These are phyloP conservation scores for Alouatta palliata DNA, from an alignment of 2,113 vertebrate genomes.

Conservation along the genomic window DNA sequence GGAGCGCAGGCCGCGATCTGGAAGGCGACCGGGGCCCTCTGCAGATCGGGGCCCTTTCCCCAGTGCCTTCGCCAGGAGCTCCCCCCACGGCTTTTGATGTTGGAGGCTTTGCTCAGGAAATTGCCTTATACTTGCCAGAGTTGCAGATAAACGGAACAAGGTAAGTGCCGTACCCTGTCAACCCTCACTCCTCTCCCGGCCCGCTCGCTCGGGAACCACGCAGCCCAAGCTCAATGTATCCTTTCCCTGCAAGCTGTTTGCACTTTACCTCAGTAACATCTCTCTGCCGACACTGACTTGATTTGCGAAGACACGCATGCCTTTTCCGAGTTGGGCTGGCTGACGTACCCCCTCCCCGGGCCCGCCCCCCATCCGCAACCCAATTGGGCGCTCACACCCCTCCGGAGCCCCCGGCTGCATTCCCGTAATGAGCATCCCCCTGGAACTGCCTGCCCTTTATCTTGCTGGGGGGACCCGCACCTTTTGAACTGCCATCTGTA, in stretches of 20 bases:
- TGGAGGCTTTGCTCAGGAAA: slow-evolving; percentile 84
- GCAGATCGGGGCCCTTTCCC: slow-evolving; percentile 79
- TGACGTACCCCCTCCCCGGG: slow-evolving; percentile 70
- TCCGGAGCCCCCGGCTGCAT: slow-evolving; percentile 85
- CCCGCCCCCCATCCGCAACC: slow-evolving; percentile 75
- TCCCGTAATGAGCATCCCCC: slow-evolving; percentile 88
- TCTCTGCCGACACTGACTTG: slow-evolving; percentile 70
- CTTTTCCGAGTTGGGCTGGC: slow-evolving; percentile 77
- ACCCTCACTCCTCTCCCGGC: slow-evolving; percentile 58
- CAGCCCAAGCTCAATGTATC: slow-evolving; percentile 69
- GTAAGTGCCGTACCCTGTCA: slow-evolving; percentile 82
- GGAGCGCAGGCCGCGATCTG: slow-evolving; percentile 57
- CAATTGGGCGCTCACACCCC: slow-evolving; percentile 79
- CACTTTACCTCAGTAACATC: slow-evolving; percentile 79
- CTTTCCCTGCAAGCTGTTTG: slow-evolving; percentile 82
- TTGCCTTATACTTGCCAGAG: slow-evolving; percentile 85
- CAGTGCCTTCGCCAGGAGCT: slow-evolving; percentile 81
- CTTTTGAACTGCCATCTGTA: slow-evolving; percentile 94
- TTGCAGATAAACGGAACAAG: slow-evolving; percentile 86
- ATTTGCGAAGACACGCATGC: slow-evolving; percentile 82
- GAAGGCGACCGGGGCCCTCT: slow-evolving; percentile 59
- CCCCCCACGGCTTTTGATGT: slow-evolving; percentile 84
- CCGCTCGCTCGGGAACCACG: slow-evolving; percentile 38
- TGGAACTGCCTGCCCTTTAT: slow-evolving; percentile 89
- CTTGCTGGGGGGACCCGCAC: slow-evolving; percentile 89